These are phyloP conservation scores for Zygaena filipendulae DNA, from an alignment of 2,888 invertebrate species.

Conservation along the genomic window DNA sequence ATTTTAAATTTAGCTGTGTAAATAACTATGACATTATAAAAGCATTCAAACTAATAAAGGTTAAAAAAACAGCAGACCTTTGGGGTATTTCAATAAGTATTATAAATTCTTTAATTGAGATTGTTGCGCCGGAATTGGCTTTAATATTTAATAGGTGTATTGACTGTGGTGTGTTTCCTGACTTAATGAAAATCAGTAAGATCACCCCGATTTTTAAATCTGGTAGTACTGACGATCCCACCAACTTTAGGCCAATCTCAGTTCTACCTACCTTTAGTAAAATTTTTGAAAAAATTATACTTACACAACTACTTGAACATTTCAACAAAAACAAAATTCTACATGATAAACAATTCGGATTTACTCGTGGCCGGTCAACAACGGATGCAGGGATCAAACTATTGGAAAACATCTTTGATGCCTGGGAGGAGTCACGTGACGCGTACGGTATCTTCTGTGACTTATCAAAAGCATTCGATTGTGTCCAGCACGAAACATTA, in stretches of 20 bases:
- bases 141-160: conserved; percentile 1
- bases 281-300: conserved; percentile 1
- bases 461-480: conserved; percentile 5
- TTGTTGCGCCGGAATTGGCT: not conserved
- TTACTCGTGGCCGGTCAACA: too few species aligned
- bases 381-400: conserved; percentile 5
- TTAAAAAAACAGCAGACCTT: conserved; percentile 4
- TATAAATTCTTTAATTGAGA: conserved; percentile 1
- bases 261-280: too few species aligned
- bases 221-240: not conserved
- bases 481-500: conserved; percentile 5
- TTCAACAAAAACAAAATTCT: not conserved
- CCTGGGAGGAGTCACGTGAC: conserved; percentile 4
- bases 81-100: conserved; percentile 3
- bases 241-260: too few species aligned
- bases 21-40: not conserved
- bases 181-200: not conserved
- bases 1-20: conserved; percentile 1
- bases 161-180: not conserved
- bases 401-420: conserved; percentile 1
- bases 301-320: not conserved
- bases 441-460: conserved; percentile 4
- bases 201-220: not conserved
- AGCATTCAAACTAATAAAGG: conserved; percentile 1
- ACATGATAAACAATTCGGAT: too few species aligned